A percentile compares a stretch with the other conserved stretches of the same genome.
Evolutionary conservation across 2,113 vertebrate genomes (phyloP).

Genomic region (Halichoeres trimaculatus): DNA sequence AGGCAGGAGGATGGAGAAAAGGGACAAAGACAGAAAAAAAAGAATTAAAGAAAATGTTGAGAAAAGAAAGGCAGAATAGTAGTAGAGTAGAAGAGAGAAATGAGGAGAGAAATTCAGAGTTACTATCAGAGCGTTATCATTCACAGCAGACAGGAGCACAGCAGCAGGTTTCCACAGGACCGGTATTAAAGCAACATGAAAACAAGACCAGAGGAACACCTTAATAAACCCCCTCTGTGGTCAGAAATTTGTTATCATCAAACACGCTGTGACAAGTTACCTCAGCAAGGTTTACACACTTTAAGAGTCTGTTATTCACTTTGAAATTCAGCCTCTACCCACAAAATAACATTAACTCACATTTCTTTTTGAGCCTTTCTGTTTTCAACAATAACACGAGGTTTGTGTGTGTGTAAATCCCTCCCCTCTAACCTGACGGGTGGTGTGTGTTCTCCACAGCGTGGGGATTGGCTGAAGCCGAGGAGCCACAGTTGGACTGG

Average conservation of each 20-base stretch:
- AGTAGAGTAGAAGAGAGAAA: background rate
- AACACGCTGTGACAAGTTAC: constrained; percentile 12
- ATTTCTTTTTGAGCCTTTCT: too few species aligned
- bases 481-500: constrained; percentile 87
- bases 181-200: constrained; percentile 15
- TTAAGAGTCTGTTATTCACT: constrained; percentile 41
- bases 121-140: constrained; percentile 32
- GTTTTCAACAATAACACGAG: background rate
- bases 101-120: constrained; percentile 28
- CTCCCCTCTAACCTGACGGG: constrained; percentile 85
- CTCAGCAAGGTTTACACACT: constrained; percentile 40
- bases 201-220: constrained; percentile 1
- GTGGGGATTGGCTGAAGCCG: constrained; percentile 82
- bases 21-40: background rate
- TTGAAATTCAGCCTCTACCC: background rate
- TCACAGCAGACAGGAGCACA: constrained; percentile 16
- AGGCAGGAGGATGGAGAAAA: constrained; percentile 5
- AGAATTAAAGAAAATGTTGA: constrained; percentile 4
- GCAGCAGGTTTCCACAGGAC: too few species aligned
- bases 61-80: background rate
- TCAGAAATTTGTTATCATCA: constrained; percentile 61
- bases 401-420: too few species aligned
- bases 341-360: too few species aligned
- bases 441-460: constrained; percentile 89
- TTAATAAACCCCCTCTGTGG: constrained; percentile 14